Conservation (phyloP, 2,888 invertebrate genomes). For the Falcaria lacertinaria region DNA sequence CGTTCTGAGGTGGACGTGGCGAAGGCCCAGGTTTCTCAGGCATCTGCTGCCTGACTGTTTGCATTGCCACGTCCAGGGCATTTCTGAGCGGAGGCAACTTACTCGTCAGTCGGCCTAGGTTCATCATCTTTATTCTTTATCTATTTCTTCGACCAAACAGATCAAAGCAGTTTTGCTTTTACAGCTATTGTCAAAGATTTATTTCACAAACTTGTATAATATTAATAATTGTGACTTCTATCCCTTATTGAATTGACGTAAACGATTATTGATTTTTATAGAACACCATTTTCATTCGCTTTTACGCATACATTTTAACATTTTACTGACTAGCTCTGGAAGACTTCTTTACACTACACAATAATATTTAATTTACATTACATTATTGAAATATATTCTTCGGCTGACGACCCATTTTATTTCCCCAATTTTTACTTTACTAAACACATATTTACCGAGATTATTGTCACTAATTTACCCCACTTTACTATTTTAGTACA, state of each 20-base stretch:
- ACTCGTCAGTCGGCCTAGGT: constrained; percentile 70
- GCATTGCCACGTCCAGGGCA: constrained; percentile 89
- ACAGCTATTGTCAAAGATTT: constrained; percentile 9
- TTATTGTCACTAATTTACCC: constrained; percentile 12
- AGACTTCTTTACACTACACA: constrained; percentile 70
- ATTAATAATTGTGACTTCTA: constrained; percentile 8
- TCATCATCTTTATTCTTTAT: constrained; percentile 43
- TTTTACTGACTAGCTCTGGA: too few relatives aligned
- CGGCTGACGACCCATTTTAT: constrained; percentile 48
- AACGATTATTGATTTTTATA: constrained; percentile 31
- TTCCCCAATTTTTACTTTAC: constrained; percentile 22
- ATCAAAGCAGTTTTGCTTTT: constrained; percentile 7
- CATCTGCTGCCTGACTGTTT: constrained; percentile 88
- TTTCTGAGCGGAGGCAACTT: constrained; percentile 87
- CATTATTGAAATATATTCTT: constrained; percentile 38
- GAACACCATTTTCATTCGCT: too few relatives aligned
- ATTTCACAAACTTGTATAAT: constrained; percentile 12
- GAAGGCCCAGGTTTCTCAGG: constrained; percentile 82
- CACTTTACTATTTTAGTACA: constrained; percentile 18
- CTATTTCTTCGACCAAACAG: constrained; percentile 2
- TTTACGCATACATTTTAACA: too few relatives aligned
- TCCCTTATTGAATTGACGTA: constrained; percentile 20
- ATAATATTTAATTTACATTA: constrained; percentile 35
- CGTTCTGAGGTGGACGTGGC: constrained; percentile 72
- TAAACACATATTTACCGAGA: constrained; percentile 11